These are phyloP conservation scores for Entomobrya multifasciata DNA, from an alignment of 2,888 invertebrate species.

Conservation along the genomic window DNA sequence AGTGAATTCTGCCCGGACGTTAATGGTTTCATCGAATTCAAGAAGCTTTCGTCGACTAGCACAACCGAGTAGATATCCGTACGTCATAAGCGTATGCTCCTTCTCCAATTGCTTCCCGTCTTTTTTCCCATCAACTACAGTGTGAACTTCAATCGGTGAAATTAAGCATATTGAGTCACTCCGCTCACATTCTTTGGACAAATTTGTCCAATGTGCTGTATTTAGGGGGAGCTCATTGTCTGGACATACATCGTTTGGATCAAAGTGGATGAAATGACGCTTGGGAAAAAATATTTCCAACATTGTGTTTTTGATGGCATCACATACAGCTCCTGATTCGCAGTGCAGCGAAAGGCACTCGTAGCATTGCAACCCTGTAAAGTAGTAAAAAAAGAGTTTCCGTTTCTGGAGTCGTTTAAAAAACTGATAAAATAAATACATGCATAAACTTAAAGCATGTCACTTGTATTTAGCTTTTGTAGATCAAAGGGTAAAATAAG, in stretches of 20 bases:
- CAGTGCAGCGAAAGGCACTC: conserved; percentile 78
- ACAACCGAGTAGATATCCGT: conserved; percentile 77
- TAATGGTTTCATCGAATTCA: conserved; percentile 75
- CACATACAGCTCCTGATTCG: conserved; percentile 75
- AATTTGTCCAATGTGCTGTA: conserved; percentile 67
- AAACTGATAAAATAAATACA: too few relatives aligned
- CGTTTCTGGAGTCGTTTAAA: too few relatives aligned
- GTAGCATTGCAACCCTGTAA: conserved; percentile 76
- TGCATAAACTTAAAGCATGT: too few relatives aligned
- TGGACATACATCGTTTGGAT: conserved; percentile 76
- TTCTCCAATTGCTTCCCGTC: conserved; percentile 69
- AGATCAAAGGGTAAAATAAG: too few relatives aligned
- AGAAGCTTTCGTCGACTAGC: conserved; percentile 75
- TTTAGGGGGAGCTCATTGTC: conserved; percentile 68
- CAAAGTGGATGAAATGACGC: conserved; percentile 77
- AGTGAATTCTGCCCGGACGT: conserved; percentile 69
- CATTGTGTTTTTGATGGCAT: conserved; percentile 77
- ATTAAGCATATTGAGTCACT: conserved; percentile 78
- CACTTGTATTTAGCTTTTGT: too few relatives aligned
- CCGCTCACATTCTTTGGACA: conserved; percentile 71
- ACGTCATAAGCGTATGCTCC: conserved; percentile 61
- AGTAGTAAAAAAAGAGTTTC: not conserved
- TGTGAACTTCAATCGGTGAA: conserved; percentile 76
- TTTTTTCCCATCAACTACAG: conserved; percentile 74
- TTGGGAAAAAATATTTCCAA: conserved; percentile 76